Conservation (phyloP, 2,888 invertebrate genomes). For the Caenorhabditis drosophilae region DNA sequence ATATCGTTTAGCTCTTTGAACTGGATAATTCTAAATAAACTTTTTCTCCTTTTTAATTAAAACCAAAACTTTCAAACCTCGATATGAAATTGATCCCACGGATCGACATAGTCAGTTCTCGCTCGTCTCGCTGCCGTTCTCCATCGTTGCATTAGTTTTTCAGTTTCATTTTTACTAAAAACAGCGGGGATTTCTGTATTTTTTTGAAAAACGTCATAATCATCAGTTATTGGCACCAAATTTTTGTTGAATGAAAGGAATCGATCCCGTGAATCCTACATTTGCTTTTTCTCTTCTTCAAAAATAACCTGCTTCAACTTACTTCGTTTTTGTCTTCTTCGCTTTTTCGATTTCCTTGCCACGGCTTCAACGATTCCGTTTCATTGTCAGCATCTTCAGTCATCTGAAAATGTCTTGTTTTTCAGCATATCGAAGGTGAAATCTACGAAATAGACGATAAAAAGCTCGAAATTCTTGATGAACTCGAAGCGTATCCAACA, state of each 20-base stretch:
- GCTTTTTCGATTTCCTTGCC: too few relatives aligned
- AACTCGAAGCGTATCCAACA: conserved; percentile 60
- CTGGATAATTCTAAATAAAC: conserved; percentile 68
- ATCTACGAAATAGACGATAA: conserved; percentile 55
- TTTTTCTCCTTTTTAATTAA: not conserved
- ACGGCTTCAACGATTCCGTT: not conserved
- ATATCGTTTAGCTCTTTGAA: conserved; percentile 71
- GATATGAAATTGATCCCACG: conserved; percentile 73
- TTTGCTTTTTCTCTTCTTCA: not conserved
- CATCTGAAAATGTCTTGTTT: conserved; percentile 5
- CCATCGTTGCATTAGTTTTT: conserved; percentile 50
- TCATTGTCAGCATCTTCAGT: not conserved
- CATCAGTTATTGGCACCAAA: conserved; percentile 33
- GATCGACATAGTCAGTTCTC: conserved; percentile 69
- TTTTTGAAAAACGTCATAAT: conserved; percentile 6
- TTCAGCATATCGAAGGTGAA: conserved; percentile 59
- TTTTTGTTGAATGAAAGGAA: conserved; percentile 11
- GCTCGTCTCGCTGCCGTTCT: conserved; percentile 45
- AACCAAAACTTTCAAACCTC: conserved; percentile 57
- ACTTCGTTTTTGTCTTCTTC: too few relatives aligned
- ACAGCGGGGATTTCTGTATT: too few relatives aligned
- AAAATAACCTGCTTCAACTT: not conserved
- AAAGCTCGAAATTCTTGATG: conserved; percentile 55
- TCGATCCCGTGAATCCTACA: conserved; percentile 7
- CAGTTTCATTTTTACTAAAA: conserved; percentile 29